Base-by-base conservation (phyloP, 2,888 invertebrate species). In the Celastrina argiolus region DNA sequence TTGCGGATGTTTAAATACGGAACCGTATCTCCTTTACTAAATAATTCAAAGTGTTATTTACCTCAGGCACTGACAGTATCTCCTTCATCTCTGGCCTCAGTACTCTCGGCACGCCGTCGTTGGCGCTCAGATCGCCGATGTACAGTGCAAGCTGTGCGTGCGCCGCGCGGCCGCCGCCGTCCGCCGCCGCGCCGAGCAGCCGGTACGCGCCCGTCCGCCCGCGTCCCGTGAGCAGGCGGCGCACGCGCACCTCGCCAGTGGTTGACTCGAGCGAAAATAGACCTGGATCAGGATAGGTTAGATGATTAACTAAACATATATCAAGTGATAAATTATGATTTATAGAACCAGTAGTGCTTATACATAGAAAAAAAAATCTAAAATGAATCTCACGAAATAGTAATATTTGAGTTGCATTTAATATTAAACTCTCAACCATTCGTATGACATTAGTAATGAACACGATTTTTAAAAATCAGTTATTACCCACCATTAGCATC, bases 61-160 rank as follows among this genome's bases (percentile, higher is more conserved):
- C 94, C 92, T 96, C 96, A 4, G 36, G 61, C 18, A 61, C 61
- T 3, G 18, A 36, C 22, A 61, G 18, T 18, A 61, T 36, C 12
- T 61, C 61, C 36, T 39, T 61, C 18, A 22, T 82, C 7, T 93
- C 92, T 0, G 96, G 96, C 66, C 94, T 90, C 16, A 95, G 92
- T 75, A 96, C 95, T 28, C 93, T 90, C 0, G 96, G 96, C 1
- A 96, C 94, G 0, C 96, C 96, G 78, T 96, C 96, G 75, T 96
- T 96, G 68, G 94, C 94, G 64, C 95, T 95, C 0, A 96, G 95
- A 74, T 96, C 96, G 0, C 96, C 96, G 45, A 97, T 94, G 72
- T 94, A 94, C 2, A 96, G 78, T 0, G 92, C 91, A 0, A 96
- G 82, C 5, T 92, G 91, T 0, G 94, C 93, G 70, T 94, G 94